Percentiles rank a stretch among this genome's conserved stretches.
Evolutionary conservation across 2,113 vertebrate genomes (phyloP).

Genomic region (Protobothrops flavoviridis): DNA sequence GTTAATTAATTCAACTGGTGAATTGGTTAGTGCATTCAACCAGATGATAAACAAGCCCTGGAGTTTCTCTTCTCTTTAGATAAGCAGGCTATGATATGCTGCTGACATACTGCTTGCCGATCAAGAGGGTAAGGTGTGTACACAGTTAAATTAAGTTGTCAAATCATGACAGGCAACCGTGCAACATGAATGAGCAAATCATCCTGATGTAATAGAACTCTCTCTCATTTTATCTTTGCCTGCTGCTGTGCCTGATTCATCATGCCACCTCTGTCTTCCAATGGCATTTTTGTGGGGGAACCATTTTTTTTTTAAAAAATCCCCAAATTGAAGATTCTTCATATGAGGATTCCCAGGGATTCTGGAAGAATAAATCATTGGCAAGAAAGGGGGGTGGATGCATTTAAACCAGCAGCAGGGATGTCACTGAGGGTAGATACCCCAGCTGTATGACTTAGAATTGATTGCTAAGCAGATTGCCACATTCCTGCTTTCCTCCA

Average conservation of each 20-base stretch:
- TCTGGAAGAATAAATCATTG: not conserved
- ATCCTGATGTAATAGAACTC: not conserved
- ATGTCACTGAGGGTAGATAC: not conserved
- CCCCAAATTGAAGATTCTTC: not conserved
- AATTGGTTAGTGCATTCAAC: constrained; percentile 17
- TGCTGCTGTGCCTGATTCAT: not conserved
- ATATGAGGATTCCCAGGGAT: not conserved
- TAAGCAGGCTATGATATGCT: constrained; percentile 4
- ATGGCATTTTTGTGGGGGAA: not conserved
- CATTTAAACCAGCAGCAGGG: not conserved
- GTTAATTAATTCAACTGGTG: constrained; percentile 17
- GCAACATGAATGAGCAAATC: constrained; percentile 28
- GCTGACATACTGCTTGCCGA: constrained; percentile 7
- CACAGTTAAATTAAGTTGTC: constrained; percentile 34
- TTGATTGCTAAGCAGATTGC: no score
- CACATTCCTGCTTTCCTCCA: not conserved
- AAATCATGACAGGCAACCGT: constrained; percentile 17
- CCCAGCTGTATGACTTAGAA: not conserved
- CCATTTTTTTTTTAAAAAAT: not conserved
- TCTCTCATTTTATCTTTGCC: constrained; percentile 15
- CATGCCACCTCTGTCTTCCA: not conserved
- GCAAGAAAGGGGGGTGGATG: not conserved
- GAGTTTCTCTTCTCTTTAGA: constrained; percentile 9
- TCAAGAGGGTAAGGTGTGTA: not conserved
- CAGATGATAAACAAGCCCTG: not conserved